Base-by-base conservation (phyloP, 1,140 invertebrate genomes). In the Harpegnathos saltator region DNA sequence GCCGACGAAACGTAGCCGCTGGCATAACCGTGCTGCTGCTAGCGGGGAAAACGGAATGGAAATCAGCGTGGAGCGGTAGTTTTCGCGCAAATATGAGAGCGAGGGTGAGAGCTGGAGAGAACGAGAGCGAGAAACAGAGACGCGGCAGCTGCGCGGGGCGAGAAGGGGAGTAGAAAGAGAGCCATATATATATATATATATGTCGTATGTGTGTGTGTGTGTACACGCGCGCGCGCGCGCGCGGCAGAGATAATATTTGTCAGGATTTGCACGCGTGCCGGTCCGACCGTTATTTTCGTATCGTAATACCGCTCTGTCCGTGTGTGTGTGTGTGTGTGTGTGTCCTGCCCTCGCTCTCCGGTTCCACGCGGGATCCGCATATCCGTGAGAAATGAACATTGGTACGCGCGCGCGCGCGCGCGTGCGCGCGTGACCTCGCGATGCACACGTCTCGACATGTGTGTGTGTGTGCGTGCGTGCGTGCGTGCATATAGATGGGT, bases 241-340 rank as follows among this genome's bases (percentile, higher is more conserved):
- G 29, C 61, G 15, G 19, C 50, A 75, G 71, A 83, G 83, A 87
- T 85, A 87, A 87, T 87, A 87, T 87, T 87, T 87, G 85, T 54
- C 38, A 38, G 68, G 83, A 87, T 87, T 87, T 87, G 84, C 58
- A 72, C 77, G 56, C 80, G 82, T 84, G 85, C 69, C 71, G 65
- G 33, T 52, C 52, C 38, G 72, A 33, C 56, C 56, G 74, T 84
- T 86, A 85, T 86, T 86, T 86, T 85, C 83, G 54, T 85, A 86
- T 81, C 72, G 85, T 86, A 73, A 86, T 84, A 56, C 77, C 85
- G 29, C 61, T 17, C 17, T 44, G n/a, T n/a, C n/a, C n/a, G n/a
- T n/a, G n/a, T n/a, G 61, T 72, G 48, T 38, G 66, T 33, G 24
- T n/a, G 61, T 72, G 48, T 38, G 61, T 72, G 48, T 38, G 66